Evolutionary conservation across 2,888 invertebrate genomes (phyloP).

Genomic region (Ypsolopha scabrella): DNA sequence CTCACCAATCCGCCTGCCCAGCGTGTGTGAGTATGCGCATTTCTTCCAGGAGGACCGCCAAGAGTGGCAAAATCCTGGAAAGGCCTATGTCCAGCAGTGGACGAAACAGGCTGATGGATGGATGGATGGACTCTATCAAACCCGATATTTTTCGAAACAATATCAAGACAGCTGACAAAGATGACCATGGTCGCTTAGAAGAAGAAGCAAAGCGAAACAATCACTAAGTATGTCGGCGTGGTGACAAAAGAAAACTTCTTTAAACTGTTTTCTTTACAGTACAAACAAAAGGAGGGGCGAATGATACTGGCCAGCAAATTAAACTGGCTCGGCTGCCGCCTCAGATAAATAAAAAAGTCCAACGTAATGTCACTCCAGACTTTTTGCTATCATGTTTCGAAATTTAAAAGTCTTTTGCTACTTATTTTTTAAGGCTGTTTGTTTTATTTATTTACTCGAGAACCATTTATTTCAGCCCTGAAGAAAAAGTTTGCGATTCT

Average conservation of each 20-base stretch:
- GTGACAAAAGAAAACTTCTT: slow-evolving; percentile 5
- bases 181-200: background rate
- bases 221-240: background rate
- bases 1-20: too few relatives aligned
- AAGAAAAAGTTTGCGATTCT: too few relatives aligned
- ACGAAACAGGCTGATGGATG: too few relatives aligned
- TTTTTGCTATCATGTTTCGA: slow-evolving; percentile 6
- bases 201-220: background rate
- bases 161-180: too few relatives aligned
- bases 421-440: background rate
- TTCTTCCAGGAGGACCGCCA: too few relatives aligned
- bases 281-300: slow-evolving; percentile 30
- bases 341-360: slow-evolving; percentile 28
- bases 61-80: too few relatives aligned
- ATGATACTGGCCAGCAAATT: slow-evolving; percentile 28
- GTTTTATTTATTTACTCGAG: background rate
- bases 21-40: too few relatives aligned
- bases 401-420: slow-evolving; percentile 2
- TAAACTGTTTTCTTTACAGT: slow-evolving; percentile 41
- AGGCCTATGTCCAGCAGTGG: too few relatives aligned
- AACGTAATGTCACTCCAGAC: slow-evolving; percentile 7
- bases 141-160: background rate
- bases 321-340: slow-evolving; percentile 21
- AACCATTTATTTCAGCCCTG: background rate
- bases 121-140: background rate